phyloP scores from a whole-genome alignment of 2,113 vertebrate genomes.

The Heptranchias perlo region DNA sequence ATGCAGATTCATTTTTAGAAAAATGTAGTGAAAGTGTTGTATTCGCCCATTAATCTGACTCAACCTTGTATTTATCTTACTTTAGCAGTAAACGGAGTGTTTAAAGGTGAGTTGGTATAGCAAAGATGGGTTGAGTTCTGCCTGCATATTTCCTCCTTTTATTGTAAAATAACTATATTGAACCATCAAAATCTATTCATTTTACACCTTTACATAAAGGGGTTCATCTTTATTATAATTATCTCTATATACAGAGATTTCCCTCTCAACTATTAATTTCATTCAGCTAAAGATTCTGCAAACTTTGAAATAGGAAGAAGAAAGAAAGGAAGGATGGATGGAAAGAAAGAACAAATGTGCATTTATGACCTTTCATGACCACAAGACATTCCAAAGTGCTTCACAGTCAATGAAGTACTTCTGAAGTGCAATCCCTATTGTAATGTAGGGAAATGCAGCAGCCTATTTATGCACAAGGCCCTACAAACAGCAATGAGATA shows the following conservation, averaged over 20 bases:
- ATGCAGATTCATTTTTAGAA: background rate
- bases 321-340: too few relatives aligned
- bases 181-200: background rate
- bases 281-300: background rate
- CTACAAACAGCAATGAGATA: background rate
- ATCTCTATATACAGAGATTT: background rate
- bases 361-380: background rate
- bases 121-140: background rate
- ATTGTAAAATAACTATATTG: background rate
- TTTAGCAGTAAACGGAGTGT: background rate
- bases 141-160: background rate
- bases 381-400: background rate
- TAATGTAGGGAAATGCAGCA: background rate
- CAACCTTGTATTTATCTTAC: background rate
- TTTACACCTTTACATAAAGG: background rate
- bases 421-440: background rate
- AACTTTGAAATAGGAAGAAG: background rate
- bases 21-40: background rate
- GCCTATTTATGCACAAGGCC: too few relatives aligned
- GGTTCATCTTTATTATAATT: background rate
- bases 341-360: background rate
- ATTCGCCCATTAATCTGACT: background rate
- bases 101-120: background rate
- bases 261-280: background rate
- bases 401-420: background rate